Base-by-base conservation (phyloP, 2,888 invertebrate species). In the Drosophila falleni region DNA sequence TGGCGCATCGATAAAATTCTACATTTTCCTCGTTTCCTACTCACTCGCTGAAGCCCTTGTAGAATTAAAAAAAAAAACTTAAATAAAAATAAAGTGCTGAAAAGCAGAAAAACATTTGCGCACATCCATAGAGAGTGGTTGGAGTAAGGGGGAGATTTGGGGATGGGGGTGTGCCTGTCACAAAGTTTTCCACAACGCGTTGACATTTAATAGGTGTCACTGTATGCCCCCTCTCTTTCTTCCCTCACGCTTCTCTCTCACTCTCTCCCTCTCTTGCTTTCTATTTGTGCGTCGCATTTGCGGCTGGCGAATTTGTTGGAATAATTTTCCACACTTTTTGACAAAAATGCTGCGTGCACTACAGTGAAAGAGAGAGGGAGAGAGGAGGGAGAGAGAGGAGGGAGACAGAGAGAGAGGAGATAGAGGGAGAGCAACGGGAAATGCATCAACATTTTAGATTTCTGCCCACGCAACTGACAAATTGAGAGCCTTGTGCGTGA, bases 171-270 rank as follows among this genome's bases (percentile, higher is more conserved):
- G 19, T 37, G 65, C 49, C 64, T 74, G 71, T 79, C 71, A 74
- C 31, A 69, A 66, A 59, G 29, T 70, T 72, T 78, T 29, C 35
- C 69, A 67, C 69, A 76, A 49, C 60, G 60, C 73, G 77, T 53
- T 78, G 78, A 74, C 78, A 80, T 74, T 71, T 80, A 74, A 78
- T 80, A 74, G 74, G 81, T 77, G 70, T 71, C 74, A 51, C 54
- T 69, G 51, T 56, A 39, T 47, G 33, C 47, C n/a, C 29, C 33
- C 29, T 19, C 23, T 46, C 29, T 5, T 10, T 23, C 29, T 13
- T 4, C 23, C 3, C 23, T 4, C 23, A 1, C 23, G 23, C 23
- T 23, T 23, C 15, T 13, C 37, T 3, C 29, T 35, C 8, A 13
- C 6, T 2, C 35, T 13, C 15, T 16, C 13, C 10, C 29, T n/a